Conservation (phyloP, 2,113 vertebrate genomes). For the Peucedramus taeniatus region DNA sequence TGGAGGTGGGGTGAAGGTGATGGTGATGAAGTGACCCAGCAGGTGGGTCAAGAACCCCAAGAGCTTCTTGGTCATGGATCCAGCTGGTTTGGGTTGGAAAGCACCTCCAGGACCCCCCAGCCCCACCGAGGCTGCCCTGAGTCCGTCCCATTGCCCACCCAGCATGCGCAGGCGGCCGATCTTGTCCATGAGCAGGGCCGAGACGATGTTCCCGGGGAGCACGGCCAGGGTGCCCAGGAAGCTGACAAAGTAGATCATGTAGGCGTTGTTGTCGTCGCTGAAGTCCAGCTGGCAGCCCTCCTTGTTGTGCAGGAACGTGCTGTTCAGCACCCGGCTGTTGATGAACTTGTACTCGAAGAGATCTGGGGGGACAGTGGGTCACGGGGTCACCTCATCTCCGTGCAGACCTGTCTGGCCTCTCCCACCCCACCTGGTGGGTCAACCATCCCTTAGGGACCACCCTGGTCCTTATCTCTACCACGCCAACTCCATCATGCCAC, state of each 20-base stretch:
- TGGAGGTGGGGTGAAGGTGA: neutral
- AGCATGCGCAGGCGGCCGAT: slow-evolving; percentile 95
- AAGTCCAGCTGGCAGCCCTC: slow-evolving; percentile 94
- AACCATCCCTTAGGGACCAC: neutral
- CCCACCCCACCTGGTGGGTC: neutral
- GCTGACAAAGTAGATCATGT: slow-evolving; percentile 99
- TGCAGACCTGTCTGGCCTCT: rapidly evolving
- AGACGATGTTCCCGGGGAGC: slow-evolving; percentile 94
- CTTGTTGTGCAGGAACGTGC: slow-evolving; percentile 96
- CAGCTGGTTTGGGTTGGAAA: neutral
- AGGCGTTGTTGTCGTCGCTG: slow-evolving; percentile 93
- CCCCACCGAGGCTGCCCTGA: rapidly evolving
- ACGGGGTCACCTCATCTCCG: neutral
- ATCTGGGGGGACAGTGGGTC: slow-evolving; percentile 47
- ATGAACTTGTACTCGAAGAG: slow-evolving; percentile 93
- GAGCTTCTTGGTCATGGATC: too few relatives aligned
- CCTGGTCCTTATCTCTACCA: neutral
- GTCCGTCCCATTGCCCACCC: slow-evolving; percentile 58
- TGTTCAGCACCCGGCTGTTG: slow-evolving; percentile 89
- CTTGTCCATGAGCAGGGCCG: slow-evolving; percentile 97
- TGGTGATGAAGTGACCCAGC: neutral
- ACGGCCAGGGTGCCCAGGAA: slow-evolving; percentile 95
- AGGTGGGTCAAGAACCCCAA: too few relatives aligned
- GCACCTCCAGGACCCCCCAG: neutral
- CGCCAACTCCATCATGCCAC: neutral